phyloP scores from a whole-genome alignment of 1,140 invertebrate species.

The Copidosoma floridanum region DNA sequence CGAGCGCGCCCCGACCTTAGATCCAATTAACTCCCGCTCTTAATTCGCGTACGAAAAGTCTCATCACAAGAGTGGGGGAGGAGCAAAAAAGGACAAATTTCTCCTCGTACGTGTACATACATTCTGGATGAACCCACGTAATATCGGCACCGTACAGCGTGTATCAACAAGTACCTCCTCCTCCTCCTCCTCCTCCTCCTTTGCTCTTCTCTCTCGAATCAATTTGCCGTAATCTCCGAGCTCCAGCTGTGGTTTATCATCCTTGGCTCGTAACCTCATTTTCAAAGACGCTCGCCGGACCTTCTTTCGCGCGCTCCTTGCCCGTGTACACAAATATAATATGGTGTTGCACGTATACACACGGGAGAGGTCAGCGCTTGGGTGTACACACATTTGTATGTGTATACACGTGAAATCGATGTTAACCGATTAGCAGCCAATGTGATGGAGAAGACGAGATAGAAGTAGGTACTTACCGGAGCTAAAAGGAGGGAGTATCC shows the following conservation, averaged over 20 bases:
- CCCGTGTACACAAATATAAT: no score
- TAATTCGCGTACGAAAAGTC: not conserved
- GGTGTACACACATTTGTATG: no score
- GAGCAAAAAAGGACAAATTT: conserved; percentile 1
- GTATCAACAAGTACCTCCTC: not conserved
- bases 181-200: not conserved
- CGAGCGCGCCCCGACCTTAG: not conserved
- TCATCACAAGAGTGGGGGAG: no score
- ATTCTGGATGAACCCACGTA: no score
- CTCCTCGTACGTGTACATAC: not conserved
- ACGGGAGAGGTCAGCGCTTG: no score
- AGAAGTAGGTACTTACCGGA: no score
- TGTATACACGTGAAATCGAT: no score
- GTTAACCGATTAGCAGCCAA: conserved; percentile 10
- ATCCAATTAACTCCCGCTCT: conserved; percentile 3
- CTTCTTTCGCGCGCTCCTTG: conserved; percentile 14
- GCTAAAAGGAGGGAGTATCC: no score
- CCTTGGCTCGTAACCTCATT: conserved; percentile 7
- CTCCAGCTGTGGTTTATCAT: conserved; percentile 16
- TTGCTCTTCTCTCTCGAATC: conserved; percentile 10
- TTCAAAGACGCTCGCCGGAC: no score
- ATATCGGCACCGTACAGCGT: no score
- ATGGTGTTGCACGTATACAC: no score
- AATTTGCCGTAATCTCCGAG: conserved; percentile 9
- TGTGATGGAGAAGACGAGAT: not conserved